Conservation (phyloP, 2,888 invertebrate genomes). For the Pardosa pseudoannulata region DNA sequence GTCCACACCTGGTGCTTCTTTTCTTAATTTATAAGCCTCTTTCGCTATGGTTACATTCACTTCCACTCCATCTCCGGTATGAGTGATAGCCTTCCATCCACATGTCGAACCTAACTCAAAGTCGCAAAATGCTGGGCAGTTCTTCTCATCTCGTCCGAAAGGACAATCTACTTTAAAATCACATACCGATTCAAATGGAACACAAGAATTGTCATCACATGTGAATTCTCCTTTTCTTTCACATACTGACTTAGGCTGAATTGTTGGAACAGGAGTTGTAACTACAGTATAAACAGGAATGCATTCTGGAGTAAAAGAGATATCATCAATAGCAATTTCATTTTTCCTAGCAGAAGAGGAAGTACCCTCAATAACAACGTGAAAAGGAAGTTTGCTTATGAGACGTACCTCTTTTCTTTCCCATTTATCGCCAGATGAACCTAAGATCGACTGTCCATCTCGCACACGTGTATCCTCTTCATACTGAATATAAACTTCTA, state of each 20-base stretch:
- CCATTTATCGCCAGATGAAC: constrained; percentile 61
- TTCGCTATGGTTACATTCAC: constrained; percentile 57
- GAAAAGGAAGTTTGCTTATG: constrained; percentile 51
- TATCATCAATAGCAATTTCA: constrained; percentile 72
- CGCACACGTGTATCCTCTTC: constrained; percentile 13
- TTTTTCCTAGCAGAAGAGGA: constrained; percentile 36
- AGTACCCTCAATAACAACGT: constrained; percentile 58
- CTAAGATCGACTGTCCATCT: not conserved
- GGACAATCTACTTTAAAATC: constrained; percentile 72
- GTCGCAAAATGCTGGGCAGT: constrained; percentile 66
- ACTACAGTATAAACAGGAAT: constrained; percentile 52
- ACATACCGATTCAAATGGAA: constrained; percentile 55
- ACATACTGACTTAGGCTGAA: constrained; percentile 57
- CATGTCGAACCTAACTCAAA: constrained; percentile 63
- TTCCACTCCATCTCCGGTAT: constrained; percentile 34
- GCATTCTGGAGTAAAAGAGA: constrained; percentile 68
- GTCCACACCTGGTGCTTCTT: constrained; percentile 39
- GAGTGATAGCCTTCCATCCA: constrained; percentile 46
- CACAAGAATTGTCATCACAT: constrained; percentile 69
- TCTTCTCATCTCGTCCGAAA: constrained; percentile 69
- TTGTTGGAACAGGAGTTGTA: constrained; percentile 64
- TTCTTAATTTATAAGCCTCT: constrained; percentile 12
- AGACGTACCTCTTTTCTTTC: constrained; percentile 43
- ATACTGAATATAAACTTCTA: constrained; percentile 74
- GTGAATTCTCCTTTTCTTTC: constrained; percentile 48